phyloP scores from a whole-genome alignment of 2,888 invertebrate species.

The Falcaria lacertinaria region DNA sequence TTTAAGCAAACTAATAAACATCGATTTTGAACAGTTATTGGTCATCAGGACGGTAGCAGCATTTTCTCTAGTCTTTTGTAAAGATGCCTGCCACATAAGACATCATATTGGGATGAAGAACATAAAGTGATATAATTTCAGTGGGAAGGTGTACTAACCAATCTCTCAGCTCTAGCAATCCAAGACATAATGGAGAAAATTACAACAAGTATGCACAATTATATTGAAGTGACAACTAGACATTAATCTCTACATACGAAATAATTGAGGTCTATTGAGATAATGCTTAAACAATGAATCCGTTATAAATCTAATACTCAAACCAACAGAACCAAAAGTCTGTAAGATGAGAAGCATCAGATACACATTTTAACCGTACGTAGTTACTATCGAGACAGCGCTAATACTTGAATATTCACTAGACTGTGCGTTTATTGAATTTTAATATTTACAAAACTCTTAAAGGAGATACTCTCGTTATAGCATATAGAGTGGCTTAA shows the following conservation, averaged over 20 bases:
- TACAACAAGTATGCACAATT: constrained; percentile 52
- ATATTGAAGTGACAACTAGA: constrained; percentile 55
- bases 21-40: constrained; percentile 20
- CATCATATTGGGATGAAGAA: not conserved
- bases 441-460: constrained; percentile 69
- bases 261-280: constrained; percentile 44
- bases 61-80: constrained; percentile 4
- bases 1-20: too few relatives aligned
- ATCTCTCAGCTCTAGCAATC: constrained; percentile 54
- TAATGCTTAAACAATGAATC: constrained; percentile 58
- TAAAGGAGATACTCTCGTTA: constrained; percentile 44
- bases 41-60: constrained; percentile 50
- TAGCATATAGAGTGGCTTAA: constrained; percentile 45
- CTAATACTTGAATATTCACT: constrained; percentile 74
- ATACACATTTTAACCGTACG: constrained; percentile 60
- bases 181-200: constrained; percentile 54
- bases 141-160: constrained; percentile 10
- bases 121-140: too few relatives aligned
- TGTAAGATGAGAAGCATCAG: constrained; percentile 59
- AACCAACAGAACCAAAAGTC: constrained; percentile 65
- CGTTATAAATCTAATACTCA: constrained; percentile 36
- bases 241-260: constrained; percentile 48
- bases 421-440: constrained; percentile 79
- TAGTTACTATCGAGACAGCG: constrained; percentile 67
- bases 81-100: not conserved